Percentiles rank a stretch among this genome's conserved stretches.
Evolutionary conservation across 2,797 vertebrate genomes (phyloP).

Genomic region (Enteromius anoplus): DNA sequence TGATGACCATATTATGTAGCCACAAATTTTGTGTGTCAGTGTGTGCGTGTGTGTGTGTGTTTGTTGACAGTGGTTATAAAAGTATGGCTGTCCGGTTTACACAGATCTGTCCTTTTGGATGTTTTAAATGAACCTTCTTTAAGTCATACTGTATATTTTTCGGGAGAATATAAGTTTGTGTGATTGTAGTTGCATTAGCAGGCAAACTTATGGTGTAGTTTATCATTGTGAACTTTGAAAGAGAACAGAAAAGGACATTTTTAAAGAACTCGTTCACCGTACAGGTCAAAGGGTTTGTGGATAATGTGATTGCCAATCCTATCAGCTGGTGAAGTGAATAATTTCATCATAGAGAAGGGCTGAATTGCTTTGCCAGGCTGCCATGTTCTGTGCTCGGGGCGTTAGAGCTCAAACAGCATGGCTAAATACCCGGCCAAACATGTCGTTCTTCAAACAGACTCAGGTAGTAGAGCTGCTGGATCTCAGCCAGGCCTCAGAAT

Average conservation of each 20-base stretch:
- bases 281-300: conserved; percentile 42
- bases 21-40: conserved; percentile 39
- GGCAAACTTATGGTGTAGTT: conserved; percentile 3
- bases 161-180: background rate
- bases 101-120: conserved; percentile 6
- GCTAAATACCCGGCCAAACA: conserved; percentile 82
- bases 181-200: conserved; percentile 10
- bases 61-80: conserved; percentile 41
- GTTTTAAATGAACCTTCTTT: conserved; percentile 16
- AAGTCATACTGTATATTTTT: conserved; percentile 32
- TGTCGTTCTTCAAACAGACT: conserved; percentile 85
- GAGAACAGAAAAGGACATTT: conserved; percentile 17
- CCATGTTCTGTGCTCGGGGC: conserved; percentile 74
- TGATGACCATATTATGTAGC: conserved; percentile 48
- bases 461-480: conserved; percentile 80
- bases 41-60: conserved; percentile 46
- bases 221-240: background rate
- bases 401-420: conserved; percentile 82
- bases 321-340: conserved; percentile 75
- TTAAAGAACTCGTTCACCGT: conserved; percentile 13
- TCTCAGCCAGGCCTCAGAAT: conserved; percentile 75
- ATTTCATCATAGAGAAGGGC: conserved; percentile 79
- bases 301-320: conserved; percentile 32
- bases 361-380: conserved; percentile 72
- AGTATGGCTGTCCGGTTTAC: conserved; percentile 9